Percentiles rank a stretch among this genome's conserved stretches.
These are phyloP conservation scores for Diorhabda carinulata DNA, from an alignment of 1,140 invertebrate species.

Conservation along the genomic window DNA sequence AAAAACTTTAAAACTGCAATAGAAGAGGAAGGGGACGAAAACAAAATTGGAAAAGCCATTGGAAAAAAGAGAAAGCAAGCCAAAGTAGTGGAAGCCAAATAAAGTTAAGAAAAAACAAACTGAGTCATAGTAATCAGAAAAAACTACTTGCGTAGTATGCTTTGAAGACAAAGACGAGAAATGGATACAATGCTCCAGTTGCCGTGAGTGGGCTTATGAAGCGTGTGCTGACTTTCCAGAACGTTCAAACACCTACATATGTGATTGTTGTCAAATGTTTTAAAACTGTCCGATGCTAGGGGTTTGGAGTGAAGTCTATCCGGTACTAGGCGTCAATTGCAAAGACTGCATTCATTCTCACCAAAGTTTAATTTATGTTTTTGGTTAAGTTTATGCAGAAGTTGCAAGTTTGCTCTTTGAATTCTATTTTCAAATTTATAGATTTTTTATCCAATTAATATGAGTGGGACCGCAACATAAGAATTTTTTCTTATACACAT, in stretches of 20 bases:
- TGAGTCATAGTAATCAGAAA: neutral
- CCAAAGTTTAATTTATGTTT: neutral
- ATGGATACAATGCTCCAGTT: conserved; percentile 8
- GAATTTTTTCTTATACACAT: too few species aligned
- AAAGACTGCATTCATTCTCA: neutral
- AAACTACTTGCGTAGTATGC: conserved; percentile 10
- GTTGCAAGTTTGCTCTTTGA: too few species aligned
- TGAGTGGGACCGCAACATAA: too few species aligned
- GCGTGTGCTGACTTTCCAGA: neutral
- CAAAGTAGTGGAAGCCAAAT: neutral
- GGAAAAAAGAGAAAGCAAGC: neutral
- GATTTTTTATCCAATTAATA: too few species aligned
- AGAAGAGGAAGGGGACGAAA: neutral
- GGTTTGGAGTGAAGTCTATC: neutral
- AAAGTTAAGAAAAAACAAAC: neutral
- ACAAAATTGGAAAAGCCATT: neutral
- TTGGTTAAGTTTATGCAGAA: neutral
- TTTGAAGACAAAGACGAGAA: conserved; percentile 1
- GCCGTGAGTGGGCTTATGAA: conserved; percentile 24
- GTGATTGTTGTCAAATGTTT: conserved; percentile 4
- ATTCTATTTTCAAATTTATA: too few species aligned
- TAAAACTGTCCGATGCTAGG: neutral
- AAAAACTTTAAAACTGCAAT: neutral
- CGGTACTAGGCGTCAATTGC: neutral
- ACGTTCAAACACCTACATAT: neutral